Conservation (phyloP, 2,797 vertebrate species). For the Paedocypris micromegethes region DNA sequence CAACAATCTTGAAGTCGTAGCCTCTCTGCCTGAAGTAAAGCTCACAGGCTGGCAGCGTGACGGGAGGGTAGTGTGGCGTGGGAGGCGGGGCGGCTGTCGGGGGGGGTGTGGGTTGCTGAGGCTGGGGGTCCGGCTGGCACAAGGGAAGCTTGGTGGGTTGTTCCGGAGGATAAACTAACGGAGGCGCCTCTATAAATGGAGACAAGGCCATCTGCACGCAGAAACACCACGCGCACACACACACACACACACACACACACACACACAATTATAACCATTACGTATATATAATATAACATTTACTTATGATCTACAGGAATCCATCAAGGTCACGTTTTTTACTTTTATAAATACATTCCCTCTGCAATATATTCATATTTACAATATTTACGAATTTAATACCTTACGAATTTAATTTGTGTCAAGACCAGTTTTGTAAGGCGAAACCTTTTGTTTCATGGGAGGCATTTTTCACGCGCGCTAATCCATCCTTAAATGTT, state of each 20-base stretch:
- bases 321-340: too few species aligned
- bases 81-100: background rate
- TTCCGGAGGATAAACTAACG: conserved; percentile 9
- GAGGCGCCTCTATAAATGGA: conserved; percentile 7
- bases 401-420: too few species aligned
- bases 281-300: too few species aligned
- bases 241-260: background rate
- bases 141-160: conserved; percentile 33
- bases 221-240: background rate
- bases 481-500: too few species aligned
- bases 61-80: background rate
- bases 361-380: too few species aligned
- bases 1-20: conserved; percentile 70
- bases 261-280: too few species aligned
- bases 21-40: conserved; percentile 74
- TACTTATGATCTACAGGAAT: too few species aligned
- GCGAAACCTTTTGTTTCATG: too few species aligned
- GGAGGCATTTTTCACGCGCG: too few species aligned
- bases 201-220: background rate
- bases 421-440: too few species aligned
- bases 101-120: background rate
- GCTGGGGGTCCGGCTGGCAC: conserved; percentile 60
- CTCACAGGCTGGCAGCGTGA: conserved; percentile 71
- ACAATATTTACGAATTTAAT: too few species aligned
- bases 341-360: too few species aligned